Base-by-base conservation (phyloP, 2,797 vertebrate species). In the Sebastes flavidus region DNA sequence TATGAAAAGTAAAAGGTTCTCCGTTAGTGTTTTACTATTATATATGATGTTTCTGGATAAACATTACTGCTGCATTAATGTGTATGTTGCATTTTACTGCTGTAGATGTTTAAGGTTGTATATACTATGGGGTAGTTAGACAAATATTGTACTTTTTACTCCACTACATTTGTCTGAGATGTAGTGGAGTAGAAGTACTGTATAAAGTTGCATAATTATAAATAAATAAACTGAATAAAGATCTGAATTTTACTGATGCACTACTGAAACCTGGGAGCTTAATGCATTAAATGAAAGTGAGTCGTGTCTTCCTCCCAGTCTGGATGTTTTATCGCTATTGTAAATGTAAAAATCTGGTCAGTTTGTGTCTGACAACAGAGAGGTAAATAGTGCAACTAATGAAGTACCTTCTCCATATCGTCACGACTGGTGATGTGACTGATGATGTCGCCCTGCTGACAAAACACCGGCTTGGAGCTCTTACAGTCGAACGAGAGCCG, bases 401-500 rank as follows among this genome's bases (percentile, higher is more conserved):
- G 5, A 24, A 1, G 60, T 78, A 95, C 95, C 92, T 93, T 92
- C 61, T 84, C 88, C 83, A 94, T 89, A 65, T 95, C 92, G n/a
- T 95, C 94, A 0, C 96, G 95, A 61, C 95, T 93, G 89, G 89
- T 94, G 74, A 95, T 94, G 87, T 98, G 97, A 56, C 96, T 92
- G 79, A 98, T 95, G 90, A 96, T 85, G 14, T 97, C 97, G 27
- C 95, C 94, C 80, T 97, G 97, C 32, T 97, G 95, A 61, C 91
- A 93, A 49, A 96, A 95, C 36, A 94, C 42, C 1, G 95, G 91
- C 71, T 95, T 94, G 18, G 96, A 95, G 14, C 82, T 89, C 85
- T 97, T 96, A 2, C 93, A 96, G 92, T 97, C 96, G 63, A 97
- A 96, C 0, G 96, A 97, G 68, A 97, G 95, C 1, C 96, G 95